Evolutionary conservation across 2,888 invertebrate species (phyloP).

Genomic region (Cynaeus angustus): DNA sequence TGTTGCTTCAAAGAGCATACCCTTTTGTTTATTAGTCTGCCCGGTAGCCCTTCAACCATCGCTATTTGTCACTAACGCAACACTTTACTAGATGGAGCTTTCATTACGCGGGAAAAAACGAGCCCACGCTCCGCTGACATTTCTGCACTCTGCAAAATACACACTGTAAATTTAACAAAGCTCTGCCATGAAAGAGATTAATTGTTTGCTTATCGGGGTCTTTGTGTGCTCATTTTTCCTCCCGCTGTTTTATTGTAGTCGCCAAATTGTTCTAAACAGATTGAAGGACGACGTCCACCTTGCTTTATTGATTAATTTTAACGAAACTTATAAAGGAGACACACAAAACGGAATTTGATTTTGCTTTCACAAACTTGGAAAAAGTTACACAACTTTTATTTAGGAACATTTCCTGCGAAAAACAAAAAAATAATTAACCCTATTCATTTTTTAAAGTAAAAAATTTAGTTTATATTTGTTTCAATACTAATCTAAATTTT

Average conservation of each 20-base stretch:
- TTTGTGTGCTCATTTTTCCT: slow-evolving; percentile 51
- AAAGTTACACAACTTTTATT: too few relatives aligned
- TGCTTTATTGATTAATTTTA: slow-evolving; percentile 7
- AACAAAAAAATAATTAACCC: too few relatives aligned
- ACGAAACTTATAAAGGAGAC: not conserved
- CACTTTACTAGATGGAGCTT: slow-evolving; percentile 56
- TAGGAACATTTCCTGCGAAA: too few relatives aligned
- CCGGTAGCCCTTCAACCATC: slow-evolving; percentile 48
- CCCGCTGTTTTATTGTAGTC: slow-evolving; percentile 32
- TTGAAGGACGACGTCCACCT: slow-evolving; percentile 22
- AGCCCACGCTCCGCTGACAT: slow-evolving; percentile 49
- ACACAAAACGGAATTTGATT: not conserved
- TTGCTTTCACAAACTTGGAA: too few relatives aligned
- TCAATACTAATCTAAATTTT: too few relatives aligned
- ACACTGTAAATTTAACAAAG: slow-evolving; percentile 56
- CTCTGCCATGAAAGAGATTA: slow-evolving; percentile 52
- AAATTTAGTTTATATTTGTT: too few relatives aligned
- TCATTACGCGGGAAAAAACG: slow-evolving; percentile 55
- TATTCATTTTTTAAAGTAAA: too few relatives aligned
- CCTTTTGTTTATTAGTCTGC: slow-evolving; percentile 49
- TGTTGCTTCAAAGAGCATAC: slow-evolving; percentile 40
- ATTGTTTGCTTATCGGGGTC: slow-evolving; percentile 55
- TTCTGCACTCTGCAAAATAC: slow-evolving; percentile 54
- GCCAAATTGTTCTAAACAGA: slow-evolving; percentile 39
- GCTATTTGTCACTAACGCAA: slow-evolving; percentile 56